Percentiles rank a stretch among this genome's conserved stretches.
These are phyloP conservation scores for Lacanobia oleracea DNA, from an alignment of 2,888 invertebrate genomes.

Conservation along the genomic window DNA sequence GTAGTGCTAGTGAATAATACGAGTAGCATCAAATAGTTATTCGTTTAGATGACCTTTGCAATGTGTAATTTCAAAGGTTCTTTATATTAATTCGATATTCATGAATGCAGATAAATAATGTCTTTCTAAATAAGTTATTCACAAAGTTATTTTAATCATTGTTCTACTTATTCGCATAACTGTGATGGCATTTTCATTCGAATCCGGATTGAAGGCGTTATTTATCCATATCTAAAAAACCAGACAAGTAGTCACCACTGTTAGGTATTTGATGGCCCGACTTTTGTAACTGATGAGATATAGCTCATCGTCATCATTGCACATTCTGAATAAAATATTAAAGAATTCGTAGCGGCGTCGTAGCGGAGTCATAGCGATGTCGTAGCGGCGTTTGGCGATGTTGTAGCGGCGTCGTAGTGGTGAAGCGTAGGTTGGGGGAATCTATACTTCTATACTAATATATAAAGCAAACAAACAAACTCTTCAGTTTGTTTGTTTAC, in stretches of 20 bases:
- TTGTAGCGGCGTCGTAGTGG: neutral
- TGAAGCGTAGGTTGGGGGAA: too few relatives aligned
- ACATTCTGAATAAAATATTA: slow-evolving; percentile 1
- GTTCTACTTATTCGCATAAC: neutral
- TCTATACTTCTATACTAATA: too few relatives aligned
- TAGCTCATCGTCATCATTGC: neutral
- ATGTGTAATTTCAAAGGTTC: slow-evolving; percentile 23
- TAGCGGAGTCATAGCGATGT: too few relatives aligned
- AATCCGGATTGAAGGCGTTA: neutral
- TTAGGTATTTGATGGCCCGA: neutral
- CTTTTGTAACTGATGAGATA: neutral
- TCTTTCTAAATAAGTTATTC: slow-evolving; percentile 1
- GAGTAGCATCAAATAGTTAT: slow-evolving; percentile 33
- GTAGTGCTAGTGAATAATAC: slow-evolving; percentile 43
- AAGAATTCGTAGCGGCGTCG: neutral
- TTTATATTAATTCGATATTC: neutral
- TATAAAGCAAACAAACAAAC: too few relatives aligned
- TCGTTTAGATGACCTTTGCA: slow-evolving; percentile 49
- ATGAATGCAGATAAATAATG: slow-evolving; percentile 36
- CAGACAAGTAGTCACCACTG: neutral
- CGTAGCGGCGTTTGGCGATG: neutral
- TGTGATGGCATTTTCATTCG: neutral
- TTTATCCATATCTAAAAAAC: neutral
- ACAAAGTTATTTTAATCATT: neutral
- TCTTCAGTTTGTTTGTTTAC: too few relatives aligned